These are phyloP conservation scores for Meiosimyza platycephala DNA, from an alignment of 2,888 invertebrate species.

Conservation along the genomic window DNA sequence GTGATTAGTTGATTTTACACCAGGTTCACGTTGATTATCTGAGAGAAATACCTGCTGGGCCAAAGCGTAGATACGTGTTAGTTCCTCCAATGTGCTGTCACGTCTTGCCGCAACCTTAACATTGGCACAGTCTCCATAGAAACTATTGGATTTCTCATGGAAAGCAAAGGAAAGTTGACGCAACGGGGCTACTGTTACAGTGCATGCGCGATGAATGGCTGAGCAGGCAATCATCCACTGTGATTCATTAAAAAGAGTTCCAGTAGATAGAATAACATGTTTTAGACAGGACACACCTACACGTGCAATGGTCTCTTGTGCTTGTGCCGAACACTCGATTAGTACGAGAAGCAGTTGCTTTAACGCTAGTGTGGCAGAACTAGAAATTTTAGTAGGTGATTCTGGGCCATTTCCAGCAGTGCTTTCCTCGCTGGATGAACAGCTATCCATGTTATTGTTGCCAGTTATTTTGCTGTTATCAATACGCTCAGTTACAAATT, in stretches of 20 bases:
- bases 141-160: conserved; percentile 91
- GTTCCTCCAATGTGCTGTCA: conserved; percentile 86
- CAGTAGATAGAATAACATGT: conserved; percentile 85
- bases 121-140: conserved; percentile 91
- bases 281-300: conserved; percentile 93
- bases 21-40: conserved; percentile 68
- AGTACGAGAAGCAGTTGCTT: conserved; percentile 87
- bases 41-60: conserved; percentile 89
- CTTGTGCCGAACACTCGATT: conserved; percentile 91
- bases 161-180: conserved; percentile 91
- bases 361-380: conserved; percentile 81
- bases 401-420: conserved; percentile 64
- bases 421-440: conserved; percentile 59
- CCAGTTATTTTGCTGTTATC: conserved; percentile 46
- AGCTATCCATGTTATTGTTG: conserved; percentile 50
- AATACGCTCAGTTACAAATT: conserved; percentile 61
- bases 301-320: conserved; percentile 89
- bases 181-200: conserved; percentile 87
- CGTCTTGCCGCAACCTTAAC: conserved; percentile 93
- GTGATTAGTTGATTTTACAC: conserved; percentile 44
- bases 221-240: conserved; percentile 90
- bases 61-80: conserved; percentile 85
- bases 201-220: conserved; percentile 85
- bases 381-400: conserved; percentile 69
- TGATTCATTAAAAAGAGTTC: conserved; percentile 80